Conservation (phyloP, 2,113 vertebrate species). For the Podocnemis expansa region DNA sequence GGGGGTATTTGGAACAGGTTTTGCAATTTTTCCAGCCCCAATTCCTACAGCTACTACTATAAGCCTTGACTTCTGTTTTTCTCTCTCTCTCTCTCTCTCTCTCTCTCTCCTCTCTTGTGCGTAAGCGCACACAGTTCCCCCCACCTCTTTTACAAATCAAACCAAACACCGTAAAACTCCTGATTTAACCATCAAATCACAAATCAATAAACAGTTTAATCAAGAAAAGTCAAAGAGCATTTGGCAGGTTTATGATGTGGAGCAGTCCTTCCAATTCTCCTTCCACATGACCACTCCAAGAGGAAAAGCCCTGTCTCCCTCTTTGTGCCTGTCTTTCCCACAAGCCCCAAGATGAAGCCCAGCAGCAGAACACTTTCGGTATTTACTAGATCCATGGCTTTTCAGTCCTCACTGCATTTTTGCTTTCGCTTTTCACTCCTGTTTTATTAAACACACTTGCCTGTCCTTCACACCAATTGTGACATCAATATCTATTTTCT, state of each 20-base stretch:
- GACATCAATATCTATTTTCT: neutral
- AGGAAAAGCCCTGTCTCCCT: neutral
- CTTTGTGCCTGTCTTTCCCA: neutral
- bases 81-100: too few relatives aligned
- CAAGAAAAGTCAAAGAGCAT: neutral
- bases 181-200: neutral
- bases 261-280: slow-evolving; percentile 39
- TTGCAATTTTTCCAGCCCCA: neutral
- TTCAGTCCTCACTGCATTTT: accelerated
- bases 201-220: neutral
- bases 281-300: neutral
- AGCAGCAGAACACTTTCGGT: neutral
- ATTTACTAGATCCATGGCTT: neutral
- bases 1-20: neutral
- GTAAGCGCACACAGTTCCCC: too few relatives aligned
- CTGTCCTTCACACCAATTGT: slow-evolving; percentile 4
- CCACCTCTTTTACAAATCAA: neutral
- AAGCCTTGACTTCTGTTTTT: neutral
- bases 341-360: neutral
- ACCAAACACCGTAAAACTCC: neutral
- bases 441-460: slow-evolving; percentile 51
- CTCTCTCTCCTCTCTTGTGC: neutral
- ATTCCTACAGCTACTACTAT: neutral
- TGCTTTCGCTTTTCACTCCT: neutral
- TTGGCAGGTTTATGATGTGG: neutral